Evolutionary conservation across 2,113 vertebrate species (phyloP), one percentile per base, ranked within the genome.

Genomic region (Anarrhichthys ocellatus): DNA sequence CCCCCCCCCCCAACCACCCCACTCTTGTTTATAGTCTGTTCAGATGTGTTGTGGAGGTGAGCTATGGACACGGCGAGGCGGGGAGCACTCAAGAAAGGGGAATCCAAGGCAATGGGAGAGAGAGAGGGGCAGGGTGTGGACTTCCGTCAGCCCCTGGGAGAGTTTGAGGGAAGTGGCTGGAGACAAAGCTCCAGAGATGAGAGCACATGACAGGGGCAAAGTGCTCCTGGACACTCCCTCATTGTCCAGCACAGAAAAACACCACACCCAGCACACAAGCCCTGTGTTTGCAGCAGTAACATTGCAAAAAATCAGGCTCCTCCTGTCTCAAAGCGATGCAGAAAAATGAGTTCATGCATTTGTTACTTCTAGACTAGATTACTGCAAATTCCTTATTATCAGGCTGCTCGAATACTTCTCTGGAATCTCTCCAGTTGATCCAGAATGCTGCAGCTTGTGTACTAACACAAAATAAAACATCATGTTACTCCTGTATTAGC

Each of bases 111-210:
- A 13, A 74, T 50, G 64, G 82, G 62, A 74, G 73, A 75, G 79
- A 74, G 81, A 32, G 32, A 32, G 32, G 2, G 13, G 48, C n/a
- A 54, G 87, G 90, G 92, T 89, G 94, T 89, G 87, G 88, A 87
- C 89, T 86, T 92, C 87, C 83, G 67, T 79, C 44, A 6, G 82
- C 61, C 80, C 86, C 82, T 81, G 83, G 80, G 93, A 92, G 87
- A 92, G 65, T 77, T 83, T 58, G 56, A 82, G 86, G 90, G 88
- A 93, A 87, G 84, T 81, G 82, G 79, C 68, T 4, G 0, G 67
- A 89, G 86, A 90, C 86, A 91, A 89, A 89, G 90, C 87, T 89
- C 65, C 83, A 90, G 84, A 92, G 91, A 91, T 88, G 90, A 92
- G 92, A 88, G 83, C 5, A 15, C 81, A 65, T n/a, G 76, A 64